These are phyloP conservation scores for Saccostrea echinata DNA, from an alignment of 1,140 invertebrate species.

Conservation along the genomic window DNA sequence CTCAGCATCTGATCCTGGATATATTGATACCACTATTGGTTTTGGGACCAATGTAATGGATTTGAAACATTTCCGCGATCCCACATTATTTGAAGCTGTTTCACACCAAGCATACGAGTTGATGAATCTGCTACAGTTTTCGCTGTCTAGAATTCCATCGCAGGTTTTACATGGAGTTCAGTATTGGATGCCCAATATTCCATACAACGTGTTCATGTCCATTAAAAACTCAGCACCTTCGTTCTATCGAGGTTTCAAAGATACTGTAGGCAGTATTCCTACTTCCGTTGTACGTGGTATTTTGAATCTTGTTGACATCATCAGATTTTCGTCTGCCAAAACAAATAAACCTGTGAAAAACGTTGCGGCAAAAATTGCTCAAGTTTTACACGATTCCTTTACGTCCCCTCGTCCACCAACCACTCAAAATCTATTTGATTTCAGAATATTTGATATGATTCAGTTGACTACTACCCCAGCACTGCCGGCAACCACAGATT, in stretches of 20 bases:
- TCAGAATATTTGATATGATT: slow-evolving; percentile 18
- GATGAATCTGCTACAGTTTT: background rate
- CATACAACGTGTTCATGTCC: background rate
- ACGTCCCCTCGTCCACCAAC: background rate
- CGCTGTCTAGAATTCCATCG: background rate
- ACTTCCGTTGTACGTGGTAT: slow-evolving; percentile 3
- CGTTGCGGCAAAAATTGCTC: background rate
- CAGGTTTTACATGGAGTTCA: slow-evolving; percentile 1
- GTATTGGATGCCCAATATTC: slow-evolving; percentile 5
- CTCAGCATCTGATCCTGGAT: background rate
- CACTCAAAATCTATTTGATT: background rate
- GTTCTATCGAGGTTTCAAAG: slow-evolving; percentile 1
- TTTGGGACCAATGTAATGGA: slow-evolving; percentile 14
- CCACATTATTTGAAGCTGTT: background rate
- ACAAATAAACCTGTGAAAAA: background rate
- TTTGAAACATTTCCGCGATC: background rate
- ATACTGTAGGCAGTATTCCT: background rate
- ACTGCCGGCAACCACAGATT: background rate
- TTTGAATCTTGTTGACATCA: background rate
- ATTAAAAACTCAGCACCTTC: slow-evolving; percentile 5
- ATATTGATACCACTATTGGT: slow-evolving; percentile 1
- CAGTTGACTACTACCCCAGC: background rate
- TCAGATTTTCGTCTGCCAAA: background rate
- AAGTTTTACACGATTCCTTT: slow-evolving; percentile 19
- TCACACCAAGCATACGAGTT: slow-evolving; percentile 8